Evolutionary conservation across 2,113 vertebrate species (phyloP), one percentile per base, ranked within the genome.

Genomic region (Gnathonemus echidnorhynchus): DNA sequence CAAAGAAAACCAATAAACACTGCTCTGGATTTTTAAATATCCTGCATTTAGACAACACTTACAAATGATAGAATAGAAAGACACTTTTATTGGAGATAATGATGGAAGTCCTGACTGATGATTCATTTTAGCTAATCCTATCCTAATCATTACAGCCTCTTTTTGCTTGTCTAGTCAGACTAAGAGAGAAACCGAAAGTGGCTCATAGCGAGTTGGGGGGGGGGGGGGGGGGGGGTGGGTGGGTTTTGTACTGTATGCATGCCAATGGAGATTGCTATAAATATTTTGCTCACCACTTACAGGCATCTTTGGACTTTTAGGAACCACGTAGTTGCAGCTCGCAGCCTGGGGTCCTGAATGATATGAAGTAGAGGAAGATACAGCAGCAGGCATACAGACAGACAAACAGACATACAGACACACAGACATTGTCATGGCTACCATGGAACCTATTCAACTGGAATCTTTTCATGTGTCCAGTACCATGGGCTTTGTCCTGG

Each of bases 391-490:
- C 27, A 89, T 48, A 17, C 46, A 48, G 46, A 48, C 46, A 8
- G 45, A 46, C 45, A 83, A 0, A 49, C 24, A 52, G 27, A 42
- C 19, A 9, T 15, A 48, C 46, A 8, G 45, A 46, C 45, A 83
- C 2, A 49, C 24, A 52, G 27, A 42, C 19, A 9, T 15, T n/a
- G 8, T 1, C n/a, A 8, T n/a, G 19, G 2, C 21, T 31, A 24
- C 8, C 70, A 83, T 83, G 88, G 88, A 83, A 0, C 15, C 77
- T 50, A 45, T 90, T 49, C 91, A 93, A 52, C 90, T 91, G 77
- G 89, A 93, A 90, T 89, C 87, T 62, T 95, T 93, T 90, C 62
- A 91, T 91, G 89, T 93, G 88, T 94, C 94, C 19, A 92, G 93
- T 35, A 87, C 92, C 10, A 89, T 92, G 35, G 94, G 93, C 52